A percentile compares a stretch with the other conserved stretches of the same genome.
Conservation (phyloP, 2,113 vertebrate genomes). For the Forbesichthys agassizii region DNA sequence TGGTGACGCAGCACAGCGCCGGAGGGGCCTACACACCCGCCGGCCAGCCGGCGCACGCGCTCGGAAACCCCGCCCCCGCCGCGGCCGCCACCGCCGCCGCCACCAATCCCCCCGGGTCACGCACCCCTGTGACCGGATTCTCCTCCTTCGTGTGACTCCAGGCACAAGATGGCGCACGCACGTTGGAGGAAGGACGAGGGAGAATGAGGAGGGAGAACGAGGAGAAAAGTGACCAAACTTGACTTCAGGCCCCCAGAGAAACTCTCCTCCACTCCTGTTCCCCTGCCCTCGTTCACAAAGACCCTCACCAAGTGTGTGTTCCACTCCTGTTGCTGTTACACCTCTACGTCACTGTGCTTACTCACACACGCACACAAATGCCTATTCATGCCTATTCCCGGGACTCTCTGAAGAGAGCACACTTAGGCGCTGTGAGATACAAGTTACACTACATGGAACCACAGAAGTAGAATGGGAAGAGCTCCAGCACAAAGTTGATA, state of each 20-base stretch:
- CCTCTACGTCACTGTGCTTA: slow-evolving; percentile 57
- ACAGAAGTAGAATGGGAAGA: slow-evolving; percentile 23
- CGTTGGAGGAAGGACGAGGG: slow-evolving; percentile 20
- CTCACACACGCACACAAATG: slow-evolving; percentile 34
- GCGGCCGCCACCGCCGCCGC: slow-evolving; percentile 17
- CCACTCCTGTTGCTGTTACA: slow-evolving; percentile 30
- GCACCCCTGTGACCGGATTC: slow-evolving; percentile 94
- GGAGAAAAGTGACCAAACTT: slow-evolving; percentile 20
- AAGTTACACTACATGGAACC: slow-evolving; percentile 17
- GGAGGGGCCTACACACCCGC: slow-evolving; percentile 89
- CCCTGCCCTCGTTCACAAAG: slow-evolving; percentile 39
- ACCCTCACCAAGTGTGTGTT: slow-evolving; percentile 49
- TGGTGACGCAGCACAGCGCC: slow-evolving; percentile 93
- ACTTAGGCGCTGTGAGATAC: neutral
- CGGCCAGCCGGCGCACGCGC: slow-evolving; percentile 79
- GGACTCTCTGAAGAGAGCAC: slow-evolving; percentile 48
- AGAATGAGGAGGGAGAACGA: no score
- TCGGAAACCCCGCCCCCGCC: slow-evolving; percentile 51
- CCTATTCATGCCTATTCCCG: slow-evolving; percentile 24
- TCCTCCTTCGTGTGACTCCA: slow-evolving; percentile 92
- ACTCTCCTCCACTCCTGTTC: slow-evolving; percentile 52
- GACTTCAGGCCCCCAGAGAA: slow-evolving; percentile 45
- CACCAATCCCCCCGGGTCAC: slow-evolving; percentile 79
- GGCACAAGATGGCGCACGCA: slow-evolving; percentile 44
- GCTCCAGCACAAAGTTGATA: slow-evolving; percentile 47